phyloP scores from a whole-genome alignment of 2,888 invertebrate species.

The Cantharis nigra region DNA sequence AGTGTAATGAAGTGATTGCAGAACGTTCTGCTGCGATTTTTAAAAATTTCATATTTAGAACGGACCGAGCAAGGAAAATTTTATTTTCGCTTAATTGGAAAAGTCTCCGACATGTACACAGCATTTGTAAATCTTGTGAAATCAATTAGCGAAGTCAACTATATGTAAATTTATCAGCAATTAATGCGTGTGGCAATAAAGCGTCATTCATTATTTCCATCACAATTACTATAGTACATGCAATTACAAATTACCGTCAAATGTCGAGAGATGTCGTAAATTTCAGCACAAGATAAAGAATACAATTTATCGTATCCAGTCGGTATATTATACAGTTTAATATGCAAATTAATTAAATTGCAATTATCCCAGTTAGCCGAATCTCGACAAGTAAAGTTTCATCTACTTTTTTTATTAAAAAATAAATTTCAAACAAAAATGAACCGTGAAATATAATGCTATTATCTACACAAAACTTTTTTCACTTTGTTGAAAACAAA shows the following conservation, averaged over 20 bases:
- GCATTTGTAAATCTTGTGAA: background rate
- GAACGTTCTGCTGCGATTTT: too few relatives aligned
- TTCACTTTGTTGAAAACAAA: background rate
- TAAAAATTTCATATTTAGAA: too few relatives aligned
- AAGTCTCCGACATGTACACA: background rate
- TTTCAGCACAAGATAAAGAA: background rate
- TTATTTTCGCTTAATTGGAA: background rate
- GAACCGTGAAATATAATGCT: background rate
- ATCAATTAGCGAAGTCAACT: background rate
- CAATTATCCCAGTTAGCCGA: background rate
- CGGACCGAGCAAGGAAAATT: too few relatives aligned
- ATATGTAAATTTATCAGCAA: background rate
- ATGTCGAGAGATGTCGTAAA: background rate
- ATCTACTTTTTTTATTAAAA: background rate
- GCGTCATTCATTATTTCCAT: background rate
- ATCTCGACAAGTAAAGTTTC: background rate
- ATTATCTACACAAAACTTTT: background rate
- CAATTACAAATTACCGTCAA: background rate
- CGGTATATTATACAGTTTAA: background rate
- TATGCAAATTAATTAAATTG: background rate
- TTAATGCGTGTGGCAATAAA: background rate
- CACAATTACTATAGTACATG: background rate
- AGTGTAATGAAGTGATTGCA: too few relatives aligned
- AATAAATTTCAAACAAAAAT: background rate
- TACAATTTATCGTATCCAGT: background rate